These are phyloP conservation scores for Probaryconus sp. DNA, from an alignment of 1,140 invertebrate species.

Conservation along the genomic window DNA sequence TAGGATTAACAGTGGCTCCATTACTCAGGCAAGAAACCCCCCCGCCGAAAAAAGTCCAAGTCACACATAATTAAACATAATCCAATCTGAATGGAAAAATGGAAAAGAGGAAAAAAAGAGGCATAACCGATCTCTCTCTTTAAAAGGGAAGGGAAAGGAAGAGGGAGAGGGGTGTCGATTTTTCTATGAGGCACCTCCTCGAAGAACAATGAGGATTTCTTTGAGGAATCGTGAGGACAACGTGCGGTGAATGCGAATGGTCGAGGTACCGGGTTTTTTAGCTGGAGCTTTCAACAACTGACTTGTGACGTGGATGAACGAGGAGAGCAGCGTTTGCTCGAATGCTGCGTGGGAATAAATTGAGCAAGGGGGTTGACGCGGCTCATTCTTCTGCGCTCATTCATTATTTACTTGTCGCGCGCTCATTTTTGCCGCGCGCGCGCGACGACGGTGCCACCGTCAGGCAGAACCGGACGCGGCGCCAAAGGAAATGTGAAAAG, in stretches of 20 bases:
- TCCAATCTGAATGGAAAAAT: too few species aligned
- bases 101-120: too few species aligned
- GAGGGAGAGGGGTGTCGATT: background rate
- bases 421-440: conserved; percentile 14
- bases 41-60: too few species aligned
- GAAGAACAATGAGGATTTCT: conserved; percentile 65
- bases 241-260: conserved; percentile 58
- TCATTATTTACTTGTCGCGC: conserved; percentile 7
- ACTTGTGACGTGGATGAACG: conserved; percentile 26
- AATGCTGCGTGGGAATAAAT: conserved; percentile 50
- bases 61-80: too few species aligned
- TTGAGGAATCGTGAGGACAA: conserved; percentile 42
- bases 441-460: conserved; percentile 4
- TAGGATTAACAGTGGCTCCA: too few species aligned
- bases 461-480: conserved; percentile 30
- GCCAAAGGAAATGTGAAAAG: conserved; percentile 27
- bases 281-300: conserved; percentile 20
- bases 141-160: conserved; percentile 7
- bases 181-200: conserved; percentile 31
- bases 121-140: too few species aligned
- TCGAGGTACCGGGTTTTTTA: conserved; percentile 36
- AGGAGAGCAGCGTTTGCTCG: conserved; percentile 5
- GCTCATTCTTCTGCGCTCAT: conserved; percentile 39
- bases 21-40: too few species aligned
- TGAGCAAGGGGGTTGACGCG: conserved; percentile 40